A percentile compares a stretch with the other conserved stretches of the same genome.
Conservation (phyloP, 2,113 vertebrate genomes). For the Upupa epops region DNA sequence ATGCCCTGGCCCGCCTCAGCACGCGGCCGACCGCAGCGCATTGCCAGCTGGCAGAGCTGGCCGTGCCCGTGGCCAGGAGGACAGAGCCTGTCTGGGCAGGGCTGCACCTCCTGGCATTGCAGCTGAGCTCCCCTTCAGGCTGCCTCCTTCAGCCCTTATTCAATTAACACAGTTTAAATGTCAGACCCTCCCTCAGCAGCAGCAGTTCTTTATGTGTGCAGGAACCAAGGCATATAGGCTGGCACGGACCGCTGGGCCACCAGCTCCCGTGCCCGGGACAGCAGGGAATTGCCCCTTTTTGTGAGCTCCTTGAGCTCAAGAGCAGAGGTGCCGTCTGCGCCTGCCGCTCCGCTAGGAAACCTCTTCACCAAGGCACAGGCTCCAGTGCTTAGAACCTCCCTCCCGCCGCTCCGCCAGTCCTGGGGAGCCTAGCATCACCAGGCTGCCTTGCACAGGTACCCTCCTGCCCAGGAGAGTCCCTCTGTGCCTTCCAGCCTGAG, state of each 20-base stretch:
- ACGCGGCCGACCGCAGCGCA: rapidly evolving
- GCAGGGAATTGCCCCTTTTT: neutral
- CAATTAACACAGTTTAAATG: neutral
- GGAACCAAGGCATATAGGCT: neutral
- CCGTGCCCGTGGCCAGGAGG: neutral
- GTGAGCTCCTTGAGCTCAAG: neutral
- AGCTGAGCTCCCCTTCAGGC: neutral
- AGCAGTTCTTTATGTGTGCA: neutral
- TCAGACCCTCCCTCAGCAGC: neutral
- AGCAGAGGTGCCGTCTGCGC: neutral
- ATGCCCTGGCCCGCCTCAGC: neutral
- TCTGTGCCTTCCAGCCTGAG: neutral
- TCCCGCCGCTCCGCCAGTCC: too few species aligned
- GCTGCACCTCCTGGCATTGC: neutral
- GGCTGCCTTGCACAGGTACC: neutral
- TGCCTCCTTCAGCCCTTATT: neutral
- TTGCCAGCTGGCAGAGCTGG: neutral
- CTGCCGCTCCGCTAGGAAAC: neutral
- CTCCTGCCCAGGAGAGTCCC: neutral
- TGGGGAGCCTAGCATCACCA: neutral
- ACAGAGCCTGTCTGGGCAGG: neutral
- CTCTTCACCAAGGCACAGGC: neutral
- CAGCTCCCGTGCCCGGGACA: too few species aligned
- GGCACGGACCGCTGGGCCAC: neutral
- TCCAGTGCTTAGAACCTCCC: neutral